Evolutionary conservation across 1,140 invertebrate species (phyloP), one percentile per base, ranked within the genome.

Genomic region (Temnothorax nylanderi): DNA sequence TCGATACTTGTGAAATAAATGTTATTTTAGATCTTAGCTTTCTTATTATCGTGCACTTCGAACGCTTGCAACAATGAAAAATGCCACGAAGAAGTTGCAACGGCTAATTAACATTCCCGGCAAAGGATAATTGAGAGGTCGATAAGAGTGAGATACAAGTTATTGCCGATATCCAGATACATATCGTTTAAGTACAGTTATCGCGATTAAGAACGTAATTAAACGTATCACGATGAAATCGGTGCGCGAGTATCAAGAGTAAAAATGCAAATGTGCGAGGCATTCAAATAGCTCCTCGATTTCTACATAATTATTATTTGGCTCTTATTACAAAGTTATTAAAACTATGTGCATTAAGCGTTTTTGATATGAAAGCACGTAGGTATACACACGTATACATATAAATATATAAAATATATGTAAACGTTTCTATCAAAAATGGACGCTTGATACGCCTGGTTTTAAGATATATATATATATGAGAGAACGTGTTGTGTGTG

Each of bases 171-270:
- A 78, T 51, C 49, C 37, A 51, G 58, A 80, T 37, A 51, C 44
- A n/a, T 80, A 67, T 80, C 32, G 16, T 80, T 80, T 51, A 37
- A n/a, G 2, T 80, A 51, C 47, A 54, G 41, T 80, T 80, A 80
- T n/a, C 18, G 26, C 44, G 58, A 78, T 78, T 49, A 51, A 65
- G 76, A 21, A 18, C 0, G 32, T 41, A 58, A 76, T 76, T 67
- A 80, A 67, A 32, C n/a, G 47, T 37, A 26, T 32, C 58, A 18
- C 13, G 16, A n/a, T 21, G 76, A 49, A 78, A 76, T 62, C 8
- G 44, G 3, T 11, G n/a, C 7, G 60, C 13, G 44, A 41, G 2
- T 47, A 65, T 78, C 16, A 34, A 80, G 44, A 67, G 8, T 47
- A 65, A 51, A 51, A 67, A 67, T 51, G 44, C 44, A 65, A 80